Conservation (phyloP, 2,888 invertebrate genomes). For the Macaria liturata region DNA sequence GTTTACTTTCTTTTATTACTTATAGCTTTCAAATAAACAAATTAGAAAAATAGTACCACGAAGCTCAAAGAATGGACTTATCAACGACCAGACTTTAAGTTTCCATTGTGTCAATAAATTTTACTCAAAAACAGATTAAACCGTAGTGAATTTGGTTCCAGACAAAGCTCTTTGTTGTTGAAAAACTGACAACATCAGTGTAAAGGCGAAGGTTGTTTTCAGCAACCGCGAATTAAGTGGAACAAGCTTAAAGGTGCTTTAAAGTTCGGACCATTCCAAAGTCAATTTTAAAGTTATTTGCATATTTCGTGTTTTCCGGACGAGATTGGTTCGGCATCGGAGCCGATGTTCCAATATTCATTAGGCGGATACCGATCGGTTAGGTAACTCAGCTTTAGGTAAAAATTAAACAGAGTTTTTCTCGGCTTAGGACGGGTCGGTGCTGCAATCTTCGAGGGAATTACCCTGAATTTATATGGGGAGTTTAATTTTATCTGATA, state of each 20-base stretch:
- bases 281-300: constrained; percentile 68
- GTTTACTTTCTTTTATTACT: constrained; percentile 1
- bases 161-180: too few relatives aligned
- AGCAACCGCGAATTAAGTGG: constrained; percentile 31
- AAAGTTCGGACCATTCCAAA: constrained; percentile 49
- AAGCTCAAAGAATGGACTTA: too few relatives aligned
- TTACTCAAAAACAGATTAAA: too few relatives aligned
- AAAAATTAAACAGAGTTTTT: constrained; percentile 24
- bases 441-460: constrained; percentile 15
- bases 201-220: constrained; percentile 27
- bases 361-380: constrained; percentile 37
- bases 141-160: too few relatives aligned
- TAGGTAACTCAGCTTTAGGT: constrained; percentile 34
- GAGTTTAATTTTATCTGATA: constrained; percentile 24
- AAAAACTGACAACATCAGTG: constrained; percentile 19
- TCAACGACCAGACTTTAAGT: too few relatives aligned
- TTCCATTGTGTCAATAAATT: too few relatives aligned
- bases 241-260: constrained; percentile 33
- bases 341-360: constrained; percentile 49
- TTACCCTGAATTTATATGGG: constrained; percentile 22
- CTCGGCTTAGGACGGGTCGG: constrained; percentile 19
- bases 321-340: constrained; percentile 41
- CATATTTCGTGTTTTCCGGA: constrained; percentile 63
- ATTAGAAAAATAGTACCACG: too few relatives aligned
- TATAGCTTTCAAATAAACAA: too few relatives aligned